Conservation (phyloP, 2,888 invertebrate genomes). For the Entomobrya proxima region DNA sequence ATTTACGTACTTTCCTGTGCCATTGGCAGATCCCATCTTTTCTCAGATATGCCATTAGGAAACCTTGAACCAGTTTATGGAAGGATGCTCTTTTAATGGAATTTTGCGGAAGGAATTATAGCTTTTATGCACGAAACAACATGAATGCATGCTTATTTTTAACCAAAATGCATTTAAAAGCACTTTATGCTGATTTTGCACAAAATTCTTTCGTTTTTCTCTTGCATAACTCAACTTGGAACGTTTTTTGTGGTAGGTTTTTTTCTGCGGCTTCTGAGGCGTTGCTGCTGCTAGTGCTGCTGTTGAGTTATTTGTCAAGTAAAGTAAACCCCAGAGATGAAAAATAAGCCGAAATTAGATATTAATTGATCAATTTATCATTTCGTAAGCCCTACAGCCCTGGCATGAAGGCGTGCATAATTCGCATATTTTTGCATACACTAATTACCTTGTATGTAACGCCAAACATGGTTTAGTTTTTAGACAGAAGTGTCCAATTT, state of each 20-base stretch:
- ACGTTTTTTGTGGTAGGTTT: neutral
- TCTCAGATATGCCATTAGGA: no score
- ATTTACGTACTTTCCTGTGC: no score
- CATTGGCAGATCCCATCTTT: no score
- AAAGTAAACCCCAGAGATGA: neutral
- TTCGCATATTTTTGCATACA: slow-evolving; percentile 48
- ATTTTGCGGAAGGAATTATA: no score
- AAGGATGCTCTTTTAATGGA: no score
- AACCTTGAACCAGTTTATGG: no score
- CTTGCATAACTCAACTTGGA: no score
- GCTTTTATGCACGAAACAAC: no score
- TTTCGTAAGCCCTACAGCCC: neutral
- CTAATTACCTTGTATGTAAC: neutral
- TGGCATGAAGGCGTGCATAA: slow-evolving; percentile 45
- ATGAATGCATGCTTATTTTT: no score
- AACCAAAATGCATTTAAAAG: no score
- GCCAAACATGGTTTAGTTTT: neutral
- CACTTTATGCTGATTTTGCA: no score
- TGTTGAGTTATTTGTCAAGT: neutral
- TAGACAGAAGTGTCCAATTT: neutral
- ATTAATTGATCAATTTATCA: slow-evolving; percentile 44
- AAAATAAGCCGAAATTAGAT: slow-evolving; percentile 21
- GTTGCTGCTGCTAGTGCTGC: neutral
- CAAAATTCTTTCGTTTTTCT: no score
- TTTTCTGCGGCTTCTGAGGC: neutral